Base-by-base conservation (phyloP, 2,113 vertebrate genomes). In the Gambusia affinis region DNA sequence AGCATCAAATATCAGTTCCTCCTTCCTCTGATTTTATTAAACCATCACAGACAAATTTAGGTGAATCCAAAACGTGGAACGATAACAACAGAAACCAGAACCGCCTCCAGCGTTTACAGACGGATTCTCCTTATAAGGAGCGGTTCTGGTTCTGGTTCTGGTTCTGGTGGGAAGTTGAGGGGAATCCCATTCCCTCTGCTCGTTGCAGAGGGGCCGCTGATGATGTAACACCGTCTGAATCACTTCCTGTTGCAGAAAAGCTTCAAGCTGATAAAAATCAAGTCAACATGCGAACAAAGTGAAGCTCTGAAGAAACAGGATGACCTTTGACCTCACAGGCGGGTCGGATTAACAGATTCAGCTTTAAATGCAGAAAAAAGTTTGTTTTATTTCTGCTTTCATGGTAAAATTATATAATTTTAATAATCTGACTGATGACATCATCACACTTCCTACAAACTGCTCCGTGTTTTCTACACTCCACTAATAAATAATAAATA, bases 221-320 rank as follows among this genome's bases (percentile, higher is more conserved):
- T 70, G 65, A 78, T 73, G 75, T 66, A 66, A 47, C 37, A n/a
- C 62, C 73, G 83, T 84, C 84, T 87, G 78, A 64, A 61, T 75
- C 60, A 85, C 82, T 85, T 91, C 87, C 88, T 85, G 82, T 81
- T 84, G 71, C 57, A 68, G 10, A 15, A 60, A 33, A 64, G n/a
- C 12, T 1, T 72, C 61, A 17, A 37, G 4, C 28, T 57, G 31
- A 73, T 29, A 4, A 39, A 4, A 39, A 84, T 51, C 27, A 67
- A 12, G 10, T 42, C 0, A 29, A 0, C 39, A 14, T 42, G 39
- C 4, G 39, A 42, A 42, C 39, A 15, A 15, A 12, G 14, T 42
- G 39, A 42, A 66, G 78, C 76, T 78, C 10, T 37, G 35, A 37
- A 79, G 84, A 80, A 84, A 73, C 84, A 73, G 51, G 30, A 60